Evolutionary conservation across 2,113 vertebrate species (phyloP), one percentile per base, ranked within the genome.

Genomic region (Tricholaema leucomelas): DNA sequence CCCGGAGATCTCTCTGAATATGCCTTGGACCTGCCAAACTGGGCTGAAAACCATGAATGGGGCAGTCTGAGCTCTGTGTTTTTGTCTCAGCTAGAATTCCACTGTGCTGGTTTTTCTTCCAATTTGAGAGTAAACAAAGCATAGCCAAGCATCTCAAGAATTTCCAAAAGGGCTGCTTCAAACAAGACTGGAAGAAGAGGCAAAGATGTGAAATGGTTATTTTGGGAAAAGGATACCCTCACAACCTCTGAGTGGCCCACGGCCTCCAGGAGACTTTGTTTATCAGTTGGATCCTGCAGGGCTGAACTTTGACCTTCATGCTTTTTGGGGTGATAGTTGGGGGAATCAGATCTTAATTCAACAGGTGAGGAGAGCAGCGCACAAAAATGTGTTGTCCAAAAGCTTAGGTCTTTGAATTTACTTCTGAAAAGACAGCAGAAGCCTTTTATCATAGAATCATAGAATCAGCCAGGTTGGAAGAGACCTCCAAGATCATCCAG

Each of bases 111-210:
- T 52, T 82, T 73, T 59, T 65, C 63, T 85, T 91, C 64, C 64
- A 89, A 10, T 60, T n/a, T 82, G 48, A 66, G 46, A 82, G 67
- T 66, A 92, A 94, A 88, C 66, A 90, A 91, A 93, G 50, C 67
- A 73, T 65, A 92, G 56, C 67, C 24, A 93, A 85, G 35, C 60
- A 89, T 87, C 65, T 60, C 35, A 85, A 73, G 81, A 92, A 82
- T 90, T 82, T 93, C 52, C 67, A 87, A 67, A 87, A 52, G 8
- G 24, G 3, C 21, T 85, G 8, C 18, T 91, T 95, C 65, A 66
- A 71, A 60, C n/a, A 48, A 0, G 0, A 30, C 79, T 93, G 84
- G 79, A 73, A 88, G 88, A 88, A 76, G 21, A 71, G 35, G 18
- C n/a, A 63, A 87, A 75, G 52, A 74, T 35, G 18, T 30, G 67